Evolutionary conservation across 35 echinoderm and acorn worm species (phyloP).

Genomic region (Nesometra sesokonis): DNA sequence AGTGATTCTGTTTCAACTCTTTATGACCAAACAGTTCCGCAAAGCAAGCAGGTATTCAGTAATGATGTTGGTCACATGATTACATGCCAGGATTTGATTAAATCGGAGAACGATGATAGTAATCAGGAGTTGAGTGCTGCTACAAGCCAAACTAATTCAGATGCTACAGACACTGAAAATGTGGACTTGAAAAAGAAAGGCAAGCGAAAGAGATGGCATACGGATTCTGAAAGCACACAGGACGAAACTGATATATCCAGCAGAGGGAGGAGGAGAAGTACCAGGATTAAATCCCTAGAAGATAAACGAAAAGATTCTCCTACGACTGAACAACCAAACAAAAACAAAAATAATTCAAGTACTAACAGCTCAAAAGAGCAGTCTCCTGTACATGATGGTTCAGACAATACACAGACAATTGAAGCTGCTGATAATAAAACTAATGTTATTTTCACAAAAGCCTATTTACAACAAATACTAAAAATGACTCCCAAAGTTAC

Average conservation of each 20-base stretch:
- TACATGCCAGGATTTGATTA: background rate
- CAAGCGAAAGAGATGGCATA: background rate
- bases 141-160: background rate
- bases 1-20: background rate
- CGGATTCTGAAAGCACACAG: background rate
- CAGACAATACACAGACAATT: background rate
- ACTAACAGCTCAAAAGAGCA: background rate
- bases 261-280: conserved; percentile 11
- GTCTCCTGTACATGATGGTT: background rate
- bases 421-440: background rate
- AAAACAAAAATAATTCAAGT: conserved; percentile 1
- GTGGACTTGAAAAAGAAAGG: background rate
- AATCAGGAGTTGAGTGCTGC: background rate
- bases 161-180: background rate
- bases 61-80: background rate
- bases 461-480: background rate
- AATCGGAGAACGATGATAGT: background rate
- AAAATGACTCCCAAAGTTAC: background rate
- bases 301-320: conserved; percentile 2
- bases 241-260: background rate
- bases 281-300: background rate
- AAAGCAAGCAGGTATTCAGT: too few species aligned
- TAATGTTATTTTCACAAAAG: background rate
- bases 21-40: too few species aligned
- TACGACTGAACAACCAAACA: background rate